Base-by-base conservation (phyloP, 1,140 invertebrate species). In the Spodoptera litura region DNA sequence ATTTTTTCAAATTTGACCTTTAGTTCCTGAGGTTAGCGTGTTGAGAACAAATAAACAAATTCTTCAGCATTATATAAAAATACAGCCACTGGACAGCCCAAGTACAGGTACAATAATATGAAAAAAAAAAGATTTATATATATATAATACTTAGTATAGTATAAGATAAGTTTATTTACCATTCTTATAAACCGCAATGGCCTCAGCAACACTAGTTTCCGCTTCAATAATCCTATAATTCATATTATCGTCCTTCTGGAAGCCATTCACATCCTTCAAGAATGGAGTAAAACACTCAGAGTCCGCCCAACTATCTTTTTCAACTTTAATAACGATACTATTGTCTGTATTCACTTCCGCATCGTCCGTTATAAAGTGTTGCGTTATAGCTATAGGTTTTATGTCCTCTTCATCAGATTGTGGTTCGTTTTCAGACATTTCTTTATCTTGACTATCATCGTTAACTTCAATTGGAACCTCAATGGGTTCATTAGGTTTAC, bases 201-300 rank as follows among this genome's bases (percentile, higher is more conserved):
- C 92, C 61, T 85, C 78, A 4, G 72, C 70, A 12, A 92, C 35
- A 80, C 87, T 89, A 53, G 71, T 81, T 20, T 87, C 87, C 1
- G 83, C 72, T 35, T 89, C 83, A 68, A 89, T 81, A 9, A 77
- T 68, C 15, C 53, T 77, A 10, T 25, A 68, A 0, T 59, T 44
- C 3, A 64, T 31, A 3, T 77, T 72, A 62, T 82, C 75, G n/a
- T 91, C 89, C 35, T 77, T 83, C 2, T 38, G 27, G 0, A 89
- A 76, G 5, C 89, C 88, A 75, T 88, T 84, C 20, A 70, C 52
- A 62, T 94, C 92, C 61, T 78, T 87, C 0, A 80, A 78, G 55
- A 91, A 94, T 3, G 91, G 89, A 68, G 87, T 81, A 1, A 68
- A 49, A 6, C 79, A 68, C 5, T 92, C 87, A 13, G 85, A 80